Evolutionary conservation across 2,888 invertebrate genomes (phyloP), one percentile per base, ranked within the genome.

Genomic region (Ornithoptera priamus): DNA sequence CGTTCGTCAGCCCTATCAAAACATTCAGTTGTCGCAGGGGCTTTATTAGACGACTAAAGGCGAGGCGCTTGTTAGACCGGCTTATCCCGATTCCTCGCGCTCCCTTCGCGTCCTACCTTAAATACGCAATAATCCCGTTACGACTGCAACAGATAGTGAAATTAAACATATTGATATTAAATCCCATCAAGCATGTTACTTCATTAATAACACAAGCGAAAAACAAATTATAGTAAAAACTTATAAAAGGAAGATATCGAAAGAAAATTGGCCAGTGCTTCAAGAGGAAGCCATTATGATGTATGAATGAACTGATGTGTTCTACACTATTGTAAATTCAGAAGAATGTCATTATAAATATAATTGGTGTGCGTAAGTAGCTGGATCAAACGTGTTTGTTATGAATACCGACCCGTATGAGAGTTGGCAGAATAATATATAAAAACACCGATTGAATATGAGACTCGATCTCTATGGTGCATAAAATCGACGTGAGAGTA

Each of bases 11-110:
- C 90, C 90, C 90, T 89, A 83, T 76, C 75, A 75, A 79, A 78
- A 80, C 79, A 82, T 80, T 83, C 85, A 85, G 88, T 88, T 90
- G 90, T 90, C 91, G 87, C 86, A 81, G 82, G 83, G 82, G 85
- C 88, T 90, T 88, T 90, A 90, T 89, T 89, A 90, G 90, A 89
- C 85, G 86, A 86, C 85, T 82, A 84, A 84, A 85, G 85, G 83
- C 84, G 89, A 88, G 89, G 89, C 87, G 87, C 87, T 87, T 87
- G 89, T 87, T 85, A 86, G 89, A 90, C 90, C 91, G 91, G 92
- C 87, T 90, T 89, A 88, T 86, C 86, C 88, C 86, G 87, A 87
- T 87, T 85, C 85, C 83, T 81, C 76, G 80, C 79, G 85, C 87
- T 82, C 86, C 85, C 87, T 87, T 84, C 85, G 56, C 84, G 80